Evolutionary conservation across 2,888 invertebrate genomes (phyloP).

Genomic region (Melolontha melolontha): DNA sequence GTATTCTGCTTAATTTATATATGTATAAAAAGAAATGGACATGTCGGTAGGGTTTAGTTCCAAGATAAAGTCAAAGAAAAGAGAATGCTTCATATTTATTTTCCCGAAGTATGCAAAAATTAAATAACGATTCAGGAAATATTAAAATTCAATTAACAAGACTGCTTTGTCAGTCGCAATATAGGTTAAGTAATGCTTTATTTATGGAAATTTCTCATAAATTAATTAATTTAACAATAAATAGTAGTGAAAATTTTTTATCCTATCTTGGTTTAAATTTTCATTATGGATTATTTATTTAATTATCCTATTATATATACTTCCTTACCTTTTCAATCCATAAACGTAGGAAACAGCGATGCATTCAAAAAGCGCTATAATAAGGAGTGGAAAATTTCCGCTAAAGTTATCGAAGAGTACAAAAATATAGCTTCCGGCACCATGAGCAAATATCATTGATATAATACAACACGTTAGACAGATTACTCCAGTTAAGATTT

Average conservation of each 20-base stretch:
- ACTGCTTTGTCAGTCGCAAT: no score
- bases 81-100: no score
- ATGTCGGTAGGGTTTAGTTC: no score
- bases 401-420: slow-evolving; percentile 94
- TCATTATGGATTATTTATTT: neutral
- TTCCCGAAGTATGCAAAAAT: no score
- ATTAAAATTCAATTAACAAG: no score
- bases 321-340: slow-evolving; percentile 82
- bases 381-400: slow-evolving; percentile 91
- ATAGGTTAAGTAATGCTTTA: no score
- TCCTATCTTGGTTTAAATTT: neutral
- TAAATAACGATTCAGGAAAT: no score
- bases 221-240: neutral
- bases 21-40: no score
- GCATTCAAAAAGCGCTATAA: slow-evolving; percentile 94
- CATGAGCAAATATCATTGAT: slow-evolving; percentile 92
- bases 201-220: no score
- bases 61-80: no score
- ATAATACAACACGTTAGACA: slow-evolving; percentile 85
- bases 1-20: no score
- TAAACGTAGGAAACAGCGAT: slow-evolving; percentile 94
- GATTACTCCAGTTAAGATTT: slow-evolving; percentile 84
- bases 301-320: neutral
- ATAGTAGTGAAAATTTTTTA: neutral
- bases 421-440: slow-evolving; percentile 94